These are phyloP conservation scores for Microcaecilia unicolor DNA, from an alignment of 2,797 vertebrate genomes.

Conservation along the genomic window DNA sequence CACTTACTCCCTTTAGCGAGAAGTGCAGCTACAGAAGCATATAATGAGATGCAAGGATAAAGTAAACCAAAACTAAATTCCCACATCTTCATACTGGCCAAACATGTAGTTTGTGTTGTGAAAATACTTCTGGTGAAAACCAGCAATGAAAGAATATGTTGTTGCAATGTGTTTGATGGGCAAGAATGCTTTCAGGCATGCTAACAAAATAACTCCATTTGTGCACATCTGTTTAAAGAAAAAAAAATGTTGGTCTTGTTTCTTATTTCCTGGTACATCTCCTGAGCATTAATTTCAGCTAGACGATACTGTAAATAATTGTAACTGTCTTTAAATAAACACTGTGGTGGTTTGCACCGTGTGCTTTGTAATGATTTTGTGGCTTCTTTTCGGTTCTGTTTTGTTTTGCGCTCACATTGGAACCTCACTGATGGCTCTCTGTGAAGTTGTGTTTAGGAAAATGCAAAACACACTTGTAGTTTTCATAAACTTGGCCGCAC, in stretches of 20 bases:
- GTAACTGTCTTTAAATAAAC: slow-evolving; percentile 48
- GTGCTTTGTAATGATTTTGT: slow-evolving; percentile 44
- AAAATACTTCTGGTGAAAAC: slow-evolving; percentile 28
- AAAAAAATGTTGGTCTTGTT: slow-evolving; percentile 13
- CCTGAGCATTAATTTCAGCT: slow-evolving; percentile 46
- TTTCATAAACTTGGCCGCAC: slow-evolving; percentile 17
- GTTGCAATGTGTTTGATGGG: slow-evolving; percentile 16
- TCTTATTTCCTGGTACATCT: slow-evolving; percentile 29
- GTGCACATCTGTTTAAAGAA: slow-evolving; percentile 17
- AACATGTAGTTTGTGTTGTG: slow-evolving; percentile 17
- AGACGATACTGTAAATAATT: slow-evolving; percentile 42
- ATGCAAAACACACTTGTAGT: slow-evolving; percentile 27
- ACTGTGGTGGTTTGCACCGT: slow-evolving; percentile 29
- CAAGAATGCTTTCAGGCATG: slow-evolving; percentile 6
- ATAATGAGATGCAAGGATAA: too few relatives aligned
- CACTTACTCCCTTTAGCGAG: too few relatives aligned
- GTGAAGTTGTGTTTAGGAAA: slow-evolving; percentile 33
- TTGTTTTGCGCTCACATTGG: slow-evolving; percentile 41
- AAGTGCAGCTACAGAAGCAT: too few relatives aligned
- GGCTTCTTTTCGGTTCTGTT: slow-evolving; percentile 23
- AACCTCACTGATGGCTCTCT: slow-evolving; percentile 26
- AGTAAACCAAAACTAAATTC: too few relatives aligned
- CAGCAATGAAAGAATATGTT: slow-evolving; percentile 15
- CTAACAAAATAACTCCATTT: slow-evolving; percentile 15
- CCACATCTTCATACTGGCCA: too few relatives aligned